Evolutionary conservation across 2,888 invertebrate species (phyloP), one percentile per base, ranked within the genome.

Genomic region (Apodemia zela): DNA sequence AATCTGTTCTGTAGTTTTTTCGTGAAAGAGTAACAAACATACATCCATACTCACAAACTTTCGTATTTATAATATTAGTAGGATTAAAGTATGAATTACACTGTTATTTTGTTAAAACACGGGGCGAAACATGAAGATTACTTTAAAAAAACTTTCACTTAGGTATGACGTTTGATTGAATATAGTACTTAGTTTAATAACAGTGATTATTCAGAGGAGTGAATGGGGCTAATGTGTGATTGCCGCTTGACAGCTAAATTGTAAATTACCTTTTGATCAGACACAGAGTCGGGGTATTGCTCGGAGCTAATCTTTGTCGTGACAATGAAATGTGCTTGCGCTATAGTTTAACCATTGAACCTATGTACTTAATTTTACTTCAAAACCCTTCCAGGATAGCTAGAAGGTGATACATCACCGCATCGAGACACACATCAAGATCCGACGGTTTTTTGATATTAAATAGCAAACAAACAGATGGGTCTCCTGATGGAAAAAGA

Each of bases 171-270:
- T 25, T 29, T 54, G 25, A 57, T 57, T 57, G 29, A 57, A 57
- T 25, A 57, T 29, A 25, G 54, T 57, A 57, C 54, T 57, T 57
- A 29, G 54, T 29, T n/a, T 57, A 57, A 57, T 57, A 57, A 57
- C 25, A 25, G 54, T 29, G 15, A 57, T 57, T 57, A 29, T 57
- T 7, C n/a, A 4, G 29, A n/a, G 15, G 57, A 29, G 29, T 57
- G 57, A 57, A 54, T 29, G 25, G 7, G 54, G 54, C 29, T 54
- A 54, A 54, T 54, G 29, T 29, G 29, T 29, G 54, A 54, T 54
- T 25, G 54, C 25, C 54, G 54, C 25, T 1, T 29, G 54, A 54
- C 54, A 29, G 54, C 8, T 25, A 54, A 54, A 54, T 54, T 54
- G 54, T 29, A 54, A 54, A 54, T 54, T 54, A 29, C 54, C 54